Evolutionary conservation across 2,113 vertebrate genomes (phyloP).

Genomic region (Gallinago paraguaiae): DNA sequence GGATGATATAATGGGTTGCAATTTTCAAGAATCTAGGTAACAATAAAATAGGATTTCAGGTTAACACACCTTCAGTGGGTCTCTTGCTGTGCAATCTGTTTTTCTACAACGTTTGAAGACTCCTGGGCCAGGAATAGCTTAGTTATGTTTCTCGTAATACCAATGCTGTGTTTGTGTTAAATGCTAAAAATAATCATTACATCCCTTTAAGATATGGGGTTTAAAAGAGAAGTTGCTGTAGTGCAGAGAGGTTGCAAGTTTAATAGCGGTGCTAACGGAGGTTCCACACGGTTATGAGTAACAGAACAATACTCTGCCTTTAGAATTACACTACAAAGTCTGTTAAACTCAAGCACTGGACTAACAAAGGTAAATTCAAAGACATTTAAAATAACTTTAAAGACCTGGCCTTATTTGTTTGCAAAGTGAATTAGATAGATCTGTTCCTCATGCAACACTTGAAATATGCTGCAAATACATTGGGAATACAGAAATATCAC

Average conservation of each 20-base stretch:
- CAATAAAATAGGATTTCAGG: background rate
- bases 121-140: background rate
- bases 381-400: background rate
- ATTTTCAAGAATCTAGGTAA: slow-evolving; percentile 1
- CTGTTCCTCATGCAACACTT: background rate
- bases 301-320: background rate
- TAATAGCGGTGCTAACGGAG: background rate
- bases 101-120: background rate
- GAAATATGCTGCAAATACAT: background rate
- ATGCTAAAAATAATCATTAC: background rate
- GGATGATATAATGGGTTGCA: slow-evolving; percentile 17
- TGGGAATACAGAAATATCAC: background rate
- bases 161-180: background rate
- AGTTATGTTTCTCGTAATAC: background rate
- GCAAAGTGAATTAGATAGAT: background rate
- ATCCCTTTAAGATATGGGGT: background rate
- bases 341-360: background rate
- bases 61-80: background rate
- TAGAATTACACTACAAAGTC: background rate
- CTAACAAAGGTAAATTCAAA: background rate
- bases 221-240: background rate
- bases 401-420: background rate
- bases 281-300: background rate
- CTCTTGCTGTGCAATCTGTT: background rate
- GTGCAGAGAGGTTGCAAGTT: background rate